Percentiles rank a stretch among this genome's conserved stretches.
Conservation (phyloP, 2,113 vertebrate genomes). For the Ammodytes marinus region DNA sequence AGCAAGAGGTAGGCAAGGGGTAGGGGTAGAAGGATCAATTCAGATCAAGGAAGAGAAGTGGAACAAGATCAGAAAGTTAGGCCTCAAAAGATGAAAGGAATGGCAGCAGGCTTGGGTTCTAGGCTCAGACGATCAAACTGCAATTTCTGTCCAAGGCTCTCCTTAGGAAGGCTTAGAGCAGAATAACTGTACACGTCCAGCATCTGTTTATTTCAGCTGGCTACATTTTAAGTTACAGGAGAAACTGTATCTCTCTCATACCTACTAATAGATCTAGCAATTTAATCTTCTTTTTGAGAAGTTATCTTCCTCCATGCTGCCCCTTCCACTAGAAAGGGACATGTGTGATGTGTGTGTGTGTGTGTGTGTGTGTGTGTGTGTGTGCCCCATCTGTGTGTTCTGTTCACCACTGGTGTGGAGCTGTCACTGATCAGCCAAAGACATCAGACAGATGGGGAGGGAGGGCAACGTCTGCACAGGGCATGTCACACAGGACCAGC, state of each 20-base stretch:
- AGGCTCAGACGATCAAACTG: conserved; percentile 33
- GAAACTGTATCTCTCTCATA: neutral
- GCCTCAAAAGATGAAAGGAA: conserved; percentile 19
- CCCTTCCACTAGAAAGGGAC: too few relatives aligned
- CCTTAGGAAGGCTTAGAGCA: conserved; percentile 21
- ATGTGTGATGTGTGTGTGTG: conserved; percentile 41
- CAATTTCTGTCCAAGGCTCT: conserved; percentile 31
- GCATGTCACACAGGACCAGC: conserved; percentile 55
- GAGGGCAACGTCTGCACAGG: conserved; percentile 57
- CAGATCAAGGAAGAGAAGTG: conserved; percentile 17
- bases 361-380: conserved; percentile 32
- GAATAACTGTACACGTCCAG: conserved; percentile 1
- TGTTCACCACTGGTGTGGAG: conserved; percentile 53
- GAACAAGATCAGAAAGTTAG: conserved; percentile 17
- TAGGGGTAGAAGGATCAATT: neutral
- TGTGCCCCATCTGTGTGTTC: conserved; percentile 27
- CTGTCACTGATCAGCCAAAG: conserved; percentile 58
- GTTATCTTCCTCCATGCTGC: too few relatives aligned
- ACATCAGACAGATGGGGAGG: conserved; percentile 65
- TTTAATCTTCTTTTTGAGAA: too few relatives aligned
- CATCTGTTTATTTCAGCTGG: conserved; percentile 41
- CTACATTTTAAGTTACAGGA: conserved; percentile 1
- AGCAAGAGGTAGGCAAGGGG: neutral
- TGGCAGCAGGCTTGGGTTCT: conserved; percentile 15
- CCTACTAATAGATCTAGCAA: too few relatives aligned